Evolutionary conservation across 2,797 vertebrate species (phyloP).

Genomic region (Hippoglossus hippoglossus): DNA sequence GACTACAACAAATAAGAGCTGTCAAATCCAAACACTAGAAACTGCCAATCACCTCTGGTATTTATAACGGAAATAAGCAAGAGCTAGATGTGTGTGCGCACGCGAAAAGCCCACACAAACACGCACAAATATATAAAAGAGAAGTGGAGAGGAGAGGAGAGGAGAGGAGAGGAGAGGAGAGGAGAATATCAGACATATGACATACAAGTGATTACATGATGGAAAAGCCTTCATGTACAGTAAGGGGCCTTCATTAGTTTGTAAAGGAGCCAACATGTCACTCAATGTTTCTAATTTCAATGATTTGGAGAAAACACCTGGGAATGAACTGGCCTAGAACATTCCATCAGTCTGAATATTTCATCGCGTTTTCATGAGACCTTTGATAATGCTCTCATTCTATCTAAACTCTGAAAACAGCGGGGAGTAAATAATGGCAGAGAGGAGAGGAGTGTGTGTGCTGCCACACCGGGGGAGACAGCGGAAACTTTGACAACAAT

Average conservation of each 20-base stretch:
- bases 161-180: background rate
- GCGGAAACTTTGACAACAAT: slow-evolving; percentile 57
- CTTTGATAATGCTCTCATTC: slow-evolving; percentile 50
- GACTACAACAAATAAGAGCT: slow-evolving; percentile 74
- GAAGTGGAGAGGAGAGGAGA: background rate
- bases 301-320: slow-evolving; percentile 40
- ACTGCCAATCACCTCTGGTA: slow-evolving; percentile 73
- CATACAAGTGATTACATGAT: slow-evolving; percentile 23
- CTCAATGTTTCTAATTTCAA: slow-evolving; percentile 39
- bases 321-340: slow-evolving; percentile 41
- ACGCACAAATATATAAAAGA: background rate
- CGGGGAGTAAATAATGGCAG: slow-evolving; percentile 53
- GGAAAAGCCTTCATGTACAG: slow-evolving; percentile 36
- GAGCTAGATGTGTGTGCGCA: slow-evolving; percentile 37
- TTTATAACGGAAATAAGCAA: slow-evolving; percentile 69
- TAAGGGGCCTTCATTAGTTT: slow-evolving; percentile 19
- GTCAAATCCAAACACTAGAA: slow-evolving; percentile 74
- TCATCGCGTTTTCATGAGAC: slow-evolving; percentile 20
- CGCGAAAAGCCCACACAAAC: slow-evolving; percentile 23
- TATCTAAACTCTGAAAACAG: slow-evolving; percentile 46
- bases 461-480: slow-evolving; percentile 31
- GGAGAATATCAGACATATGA: slow-evolving; percentile 28
- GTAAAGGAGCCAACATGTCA: slow-evolving; percentile 35
- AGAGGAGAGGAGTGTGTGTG: slow-evolving; percentile 29
- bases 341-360: slow-evolving; percentile 49